Base-by-base conservation (phyloP, 1,140 invertebrate species). In the Aplysia californica region DNA sequence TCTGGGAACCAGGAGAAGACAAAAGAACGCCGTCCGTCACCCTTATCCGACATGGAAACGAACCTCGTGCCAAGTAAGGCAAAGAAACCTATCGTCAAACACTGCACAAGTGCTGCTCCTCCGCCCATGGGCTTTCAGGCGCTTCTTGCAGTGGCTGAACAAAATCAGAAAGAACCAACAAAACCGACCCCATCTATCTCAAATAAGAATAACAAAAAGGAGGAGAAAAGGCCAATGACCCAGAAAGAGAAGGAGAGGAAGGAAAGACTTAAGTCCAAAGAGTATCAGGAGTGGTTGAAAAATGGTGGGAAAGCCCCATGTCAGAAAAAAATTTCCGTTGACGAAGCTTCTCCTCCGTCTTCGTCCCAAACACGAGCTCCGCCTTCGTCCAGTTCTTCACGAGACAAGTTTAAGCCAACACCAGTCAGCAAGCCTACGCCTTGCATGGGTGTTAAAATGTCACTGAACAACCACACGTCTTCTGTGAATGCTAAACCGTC, bases 111-210 rank as follows among this genome's bases (percentile, higher is more conserved):
- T n/a, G 36, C n/a, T 26, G 23, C 59, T 33, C 56, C 72, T 21
- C 72, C 72, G 10, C 72, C 72, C n/a, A 41, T 66, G 59, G 72
- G 66, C 41, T 75, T 75, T 66, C 64, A 75, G 50, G 58, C 72
- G 33, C 41, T 75, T 50, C 23, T 75, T n/a, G 72, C 59, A n/a
- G 66, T 75, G 61, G 72, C 72, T 31, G 72, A 65, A 35, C 23
- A 75, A 36, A 75, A 75, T 21, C 61, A 41, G 38, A 66, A 64
- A 38, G 72, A 65, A 5, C 59, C 72, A 18, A 38, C 61, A 26
- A 75, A 75, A 33, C 26, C n/a, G 18, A 1, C 38, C 18, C 20
- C 36, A 15, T 10, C 26, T 6, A 66, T 75, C 38, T 58, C 56
- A 64, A n/a, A n/a, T n/a, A 73, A 73, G 41, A 75, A 66, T 23